phyloP scores from a whole-genome alignment of 2,113 vertebrate genomes.

The Athene cunicularia region DNA sequence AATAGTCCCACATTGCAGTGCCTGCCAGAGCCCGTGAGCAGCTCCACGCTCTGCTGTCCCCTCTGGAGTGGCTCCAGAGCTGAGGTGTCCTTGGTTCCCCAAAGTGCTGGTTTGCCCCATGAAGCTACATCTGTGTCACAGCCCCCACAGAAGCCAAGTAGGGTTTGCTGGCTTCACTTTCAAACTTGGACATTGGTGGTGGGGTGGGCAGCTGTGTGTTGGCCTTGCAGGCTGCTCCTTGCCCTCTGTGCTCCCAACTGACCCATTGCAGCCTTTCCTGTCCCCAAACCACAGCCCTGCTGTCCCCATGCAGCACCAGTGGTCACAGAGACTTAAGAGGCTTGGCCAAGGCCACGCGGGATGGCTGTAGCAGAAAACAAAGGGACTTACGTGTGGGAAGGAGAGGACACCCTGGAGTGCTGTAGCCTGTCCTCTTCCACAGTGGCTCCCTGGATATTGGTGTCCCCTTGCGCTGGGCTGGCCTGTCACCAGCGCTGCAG shows the following conservation, averaged over 20 bases:
- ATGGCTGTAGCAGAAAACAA: neutral
- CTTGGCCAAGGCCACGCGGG: neutral
- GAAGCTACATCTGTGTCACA: fast-evolving
- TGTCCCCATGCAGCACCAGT: neutral
- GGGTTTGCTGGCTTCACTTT: neutral
- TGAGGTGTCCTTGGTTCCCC: neutral
- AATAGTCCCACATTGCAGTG: fast-evolving
- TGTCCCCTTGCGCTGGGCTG: neutral
- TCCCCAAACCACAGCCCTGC: fast-evolving
- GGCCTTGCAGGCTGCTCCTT: neutral
- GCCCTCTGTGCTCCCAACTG: neutral
- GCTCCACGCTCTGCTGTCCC: neutral
- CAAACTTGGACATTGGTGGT: neutral
- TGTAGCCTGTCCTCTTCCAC: neutral
- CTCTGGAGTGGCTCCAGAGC: neutral
- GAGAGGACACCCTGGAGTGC: neutral
- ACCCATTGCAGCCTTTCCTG: neutral
- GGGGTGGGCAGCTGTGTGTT: neutral
- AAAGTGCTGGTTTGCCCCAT: fast-evolving
- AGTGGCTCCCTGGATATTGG: neutral
- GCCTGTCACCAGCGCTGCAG: neutral
- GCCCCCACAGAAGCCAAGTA: fast-evolving
- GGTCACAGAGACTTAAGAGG: neutral
- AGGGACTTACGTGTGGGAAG: fast-evolving
- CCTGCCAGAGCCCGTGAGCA: neutral